phyloP scores from a whole-genome alignment of 2,113 vertebrate genomes.

The Eudyptes chrysolophus region DNA sequence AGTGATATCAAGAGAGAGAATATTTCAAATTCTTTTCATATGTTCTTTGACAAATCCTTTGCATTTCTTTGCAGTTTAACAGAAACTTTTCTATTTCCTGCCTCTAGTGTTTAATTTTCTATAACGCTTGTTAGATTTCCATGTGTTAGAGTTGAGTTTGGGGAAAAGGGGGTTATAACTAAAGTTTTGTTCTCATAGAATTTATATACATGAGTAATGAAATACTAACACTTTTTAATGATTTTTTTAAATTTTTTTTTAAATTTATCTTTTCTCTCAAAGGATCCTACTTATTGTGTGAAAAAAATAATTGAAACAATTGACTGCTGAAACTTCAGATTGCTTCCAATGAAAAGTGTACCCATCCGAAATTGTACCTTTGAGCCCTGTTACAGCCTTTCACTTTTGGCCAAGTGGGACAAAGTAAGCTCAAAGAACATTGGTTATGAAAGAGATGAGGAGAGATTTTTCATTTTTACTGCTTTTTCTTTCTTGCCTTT shows the following conservation, averaged over 20 bases:
- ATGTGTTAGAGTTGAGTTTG: background rate
- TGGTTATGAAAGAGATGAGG: background rate
- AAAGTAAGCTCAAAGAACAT: background rate
- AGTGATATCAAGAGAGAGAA: background rate
- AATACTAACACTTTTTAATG: background rate
- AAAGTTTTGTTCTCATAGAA: background rate
- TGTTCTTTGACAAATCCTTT: constrained; percentile 3
- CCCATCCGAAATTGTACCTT: background rate
- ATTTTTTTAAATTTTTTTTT: background rate
- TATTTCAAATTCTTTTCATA: background rate
- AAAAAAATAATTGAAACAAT: background rate
- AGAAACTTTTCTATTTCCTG: background rate
- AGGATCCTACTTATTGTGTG: background rate
- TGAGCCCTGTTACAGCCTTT: background rate
- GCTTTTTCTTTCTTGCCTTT: background rate
- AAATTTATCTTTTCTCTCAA: background rate
- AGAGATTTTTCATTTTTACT: background rate
- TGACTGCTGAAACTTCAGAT: background rate
- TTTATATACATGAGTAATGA: background rate
- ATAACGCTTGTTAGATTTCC: background rate
- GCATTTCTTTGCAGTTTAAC: background rate
- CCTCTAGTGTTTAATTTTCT: constrained; percentile 44
- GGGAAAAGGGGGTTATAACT: background rate
- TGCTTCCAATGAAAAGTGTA: background rate
- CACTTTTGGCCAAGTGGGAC: background rate